Percentiles rank a stretch among this genome's conserved stretches.
These are phyloP conservation scores for Amphimedon queenslandica DNA, from an alignment of 37 sponge, comb jelly and placozoan genomes.

Conservation along the genomic window DNA sequence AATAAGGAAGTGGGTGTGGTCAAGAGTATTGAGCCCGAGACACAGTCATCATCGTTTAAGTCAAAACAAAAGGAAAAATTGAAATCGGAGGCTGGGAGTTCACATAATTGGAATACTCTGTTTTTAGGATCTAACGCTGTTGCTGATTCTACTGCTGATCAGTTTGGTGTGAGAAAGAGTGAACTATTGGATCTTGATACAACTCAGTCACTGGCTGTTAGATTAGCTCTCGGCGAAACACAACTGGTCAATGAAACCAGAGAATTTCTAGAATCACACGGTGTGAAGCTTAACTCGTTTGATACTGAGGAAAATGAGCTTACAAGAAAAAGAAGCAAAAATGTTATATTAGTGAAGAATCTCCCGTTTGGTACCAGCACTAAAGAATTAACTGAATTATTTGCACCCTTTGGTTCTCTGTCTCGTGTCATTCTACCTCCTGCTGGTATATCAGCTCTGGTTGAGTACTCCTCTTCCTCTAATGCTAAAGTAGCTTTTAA, in stretches of 20 bases:
- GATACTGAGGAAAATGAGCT: constrained; percentile 16
- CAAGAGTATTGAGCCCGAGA: constrained; percentile 7
- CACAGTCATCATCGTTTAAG: constrained; percentile 43
- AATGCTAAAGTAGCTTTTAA: constrained; percentile 82
- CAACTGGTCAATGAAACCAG: constrained; percentile 82
- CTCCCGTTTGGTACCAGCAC: constrained; percentile 74
- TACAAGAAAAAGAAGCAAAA: constrained; percentile 70
- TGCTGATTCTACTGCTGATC: constrained; percentile 76
- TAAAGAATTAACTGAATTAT: constrained; percentile 63
- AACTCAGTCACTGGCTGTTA: constrained; percentile 67
- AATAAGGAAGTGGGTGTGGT: no score
- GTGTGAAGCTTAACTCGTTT: constrained; percentile 80
- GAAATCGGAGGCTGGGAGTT: constrained; percentile 50
- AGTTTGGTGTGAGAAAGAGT: constrained; percentile 65
- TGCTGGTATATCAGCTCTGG: constrained; percentile 86
- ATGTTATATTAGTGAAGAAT: constrained; percentile 85
- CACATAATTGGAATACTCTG: constrained; percentile 91
- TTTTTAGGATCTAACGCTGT: constrained; percentile 93
- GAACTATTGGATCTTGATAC: constrained; percentile 62
- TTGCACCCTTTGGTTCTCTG: constrained; percentile 76
- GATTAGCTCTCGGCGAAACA: constrained; percentile 95
- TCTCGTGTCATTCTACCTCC: constrained; percentile 79
- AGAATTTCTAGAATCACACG: constrained; percentile 78
- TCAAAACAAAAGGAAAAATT: constrained; percentile 71
- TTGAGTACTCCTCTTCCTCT: constrained; percentile 65